Percentiles rank a stretch among this genome's conserved stretches.
Conservation (phyloP, 2,888 invertebrate species). For the Hyposoter dolosus region DNA sequence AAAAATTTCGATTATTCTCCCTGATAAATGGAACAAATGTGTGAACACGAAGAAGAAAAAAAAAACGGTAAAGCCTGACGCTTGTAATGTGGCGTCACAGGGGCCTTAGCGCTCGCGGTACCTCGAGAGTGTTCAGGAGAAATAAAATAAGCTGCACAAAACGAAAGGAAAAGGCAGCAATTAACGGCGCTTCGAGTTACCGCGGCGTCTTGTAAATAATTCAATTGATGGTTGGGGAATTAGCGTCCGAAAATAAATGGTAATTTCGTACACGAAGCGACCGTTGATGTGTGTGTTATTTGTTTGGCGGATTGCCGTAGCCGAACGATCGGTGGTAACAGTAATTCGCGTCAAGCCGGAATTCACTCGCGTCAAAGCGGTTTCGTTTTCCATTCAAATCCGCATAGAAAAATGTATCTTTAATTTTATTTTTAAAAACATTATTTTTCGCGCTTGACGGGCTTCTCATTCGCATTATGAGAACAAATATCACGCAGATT, state of each 20-base stretch:
- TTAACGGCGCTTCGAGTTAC: constrained; percentile 57
- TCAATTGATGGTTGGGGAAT: constrained; percentile 55
- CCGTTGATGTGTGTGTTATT: constrained; percentile 33
- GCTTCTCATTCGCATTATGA: not conserved
- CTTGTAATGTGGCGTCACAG: constrained; percentile 68
- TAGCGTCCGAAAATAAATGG: constrained; percentile 39
- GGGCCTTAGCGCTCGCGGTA: constrained; percentile 74
- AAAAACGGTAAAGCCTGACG: constrained; percentile 69
- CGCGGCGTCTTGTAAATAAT: constrained; percentile 73
- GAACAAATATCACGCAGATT: constrained; percentile 20
- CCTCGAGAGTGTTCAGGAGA: constrained; percentile 49
- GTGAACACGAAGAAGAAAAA: constrained; percentile 40
- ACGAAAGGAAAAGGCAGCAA: not conserved
- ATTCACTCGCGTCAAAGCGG: constrained; percentile 29
- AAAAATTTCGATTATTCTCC: constrained; percentile 29
- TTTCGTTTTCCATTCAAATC: not conserved
- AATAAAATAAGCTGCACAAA: constrained; percentile 12
- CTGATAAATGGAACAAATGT: constrained; percentile 63
- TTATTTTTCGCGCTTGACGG: not conserved
- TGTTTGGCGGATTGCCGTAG: constrained; percentile 28
- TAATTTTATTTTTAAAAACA: not conserved
- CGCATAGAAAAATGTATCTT: not conserved
- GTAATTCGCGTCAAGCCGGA: constrained; percentile 17
- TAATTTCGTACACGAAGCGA: constrained; percentile 40
- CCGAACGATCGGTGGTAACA: constrained; percentile 5